Percentiles rank a stretch among this genome's conserved stretches.
Conservation (phyloP, 2,797 vertebrate species). For the Mus spretus region DNA sequence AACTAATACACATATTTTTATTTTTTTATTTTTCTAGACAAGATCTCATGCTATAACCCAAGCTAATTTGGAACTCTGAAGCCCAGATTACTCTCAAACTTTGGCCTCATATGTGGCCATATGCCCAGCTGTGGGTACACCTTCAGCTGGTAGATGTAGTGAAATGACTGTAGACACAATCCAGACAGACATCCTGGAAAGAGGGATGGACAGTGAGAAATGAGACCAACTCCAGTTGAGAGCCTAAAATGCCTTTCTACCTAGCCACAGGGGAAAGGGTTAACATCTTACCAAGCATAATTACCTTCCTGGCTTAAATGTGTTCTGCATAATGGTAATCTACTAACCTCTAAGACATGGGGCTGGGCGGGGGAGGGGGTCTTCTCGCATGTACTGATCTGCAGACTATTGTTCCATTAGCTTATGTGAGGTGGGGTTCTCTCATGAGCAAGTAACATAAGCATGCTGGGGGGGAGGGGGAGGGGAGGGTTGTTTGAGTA, state of each 20-base stretch:
- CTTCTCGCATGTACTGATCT: constrained; percentile 34
- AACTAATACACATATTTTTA: not conserved
- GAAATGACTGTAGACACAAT: constrained; percentile 39
- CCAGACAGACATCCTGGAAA: constrained; percentile 32
- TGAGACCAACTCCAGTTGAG: constrained; percentile 38
- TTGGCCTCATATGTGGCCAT: not conserved
- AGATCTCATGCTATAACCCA: not conserved
- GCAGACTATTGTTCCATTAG: not conserved
- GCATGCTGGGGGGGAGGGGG: not conserved
- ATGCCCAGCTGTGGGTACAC: not conserved
- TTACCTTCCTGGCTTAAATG: constrained; percentile 80
- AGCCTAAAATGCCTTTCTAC: constrained; percentile 72
- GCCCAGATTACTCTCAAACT: not conserved
- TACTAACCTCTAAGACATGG: constrained; percentile 32
- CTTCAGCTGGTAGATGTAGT: constrained; percentile 32
- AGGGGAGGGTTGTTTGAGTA: no score
- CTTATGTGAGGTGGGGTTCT: constrained; percentile 16
- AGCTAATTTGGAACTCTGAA: not conserved
- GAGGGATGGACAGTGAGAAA: not conserved
- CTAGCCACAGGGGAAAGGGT: constrained; percentile 61
- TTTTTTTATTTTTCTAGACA: not conserved
- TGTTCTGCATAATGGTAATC: constrained; percentile 60
- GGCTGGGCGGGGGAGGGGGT: not conserved
- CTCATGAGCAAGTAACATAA: constrained; percentile 63
- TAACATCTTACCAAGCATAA: constrained; percentile 76